A percentile compares a stretch with the other conserved stretches of the same genome.
phyloP scores from a whole-genome alignment of 2,113 vertebrate genomes.

The Calidris pygmaea region DNA sequence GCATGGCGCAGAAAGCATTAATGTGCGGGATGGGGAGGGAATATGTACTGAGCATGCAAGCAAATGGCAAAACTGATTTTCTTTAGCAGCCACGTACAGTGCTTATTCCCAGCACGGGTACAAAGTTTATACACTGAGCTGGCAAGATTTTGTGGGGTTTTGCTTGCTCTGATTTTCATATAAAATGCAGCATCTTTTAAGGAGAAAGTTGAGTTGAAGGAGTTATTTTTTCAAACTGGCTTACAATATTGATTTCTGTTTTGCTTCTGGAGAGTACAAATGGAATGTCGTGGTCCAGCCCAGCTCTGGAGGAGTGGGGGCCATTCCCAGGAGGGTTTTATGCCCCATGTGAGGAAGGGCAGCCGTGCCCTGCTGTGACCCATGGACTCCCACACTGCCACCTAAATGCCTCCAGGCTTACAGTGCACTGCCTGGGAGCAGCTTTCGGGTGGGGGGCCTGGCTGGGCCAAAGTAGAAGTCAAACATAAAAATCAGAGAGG shows the following conservation, averaged over 20 bases:
- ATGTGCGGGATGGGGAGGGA: not conserved
- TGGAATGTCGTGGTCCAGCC: accelerated
- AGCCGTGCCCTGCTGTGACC: not conserved
- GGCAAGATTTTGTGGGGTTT: not conserved
- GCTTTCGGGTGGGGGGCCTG: not conserved
- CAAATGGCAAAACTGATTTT: not conserved
- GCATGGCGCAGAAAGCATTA: not conserved
- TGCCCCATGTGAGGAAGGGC: not conserved
- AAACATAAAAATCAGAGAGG: not conserved
- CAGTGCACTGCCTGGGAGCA: not conserved
- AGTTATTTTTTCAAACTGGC: not conserved
- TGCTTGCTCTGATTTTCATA: not conserved
- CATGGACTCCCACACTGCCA: accelerated
- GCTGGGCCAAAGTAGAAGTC: not conserved
- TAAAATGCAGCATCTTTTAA: not conserved
- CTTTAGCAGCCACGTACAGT: not conserved
- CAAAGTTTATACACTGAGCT: not conserved
- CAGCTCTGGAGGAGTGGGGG: not conserved
- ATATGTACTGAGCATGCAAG: accelerated
- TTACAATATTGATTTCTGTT: not conserved
- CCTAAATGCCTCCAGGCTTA: accelerated
- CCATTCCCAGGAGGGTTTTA: not conserved
- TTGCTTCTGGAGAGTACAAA: not conserved
- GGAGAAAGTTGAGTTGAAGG: not conserved
- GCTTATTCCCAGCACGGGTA: not conserved